These are phyloP conservation scores for Asbolus verrucosus DNA, from an alignment of 1,140 invertebrate genomes.

Conservation along the genomic window DNA sequence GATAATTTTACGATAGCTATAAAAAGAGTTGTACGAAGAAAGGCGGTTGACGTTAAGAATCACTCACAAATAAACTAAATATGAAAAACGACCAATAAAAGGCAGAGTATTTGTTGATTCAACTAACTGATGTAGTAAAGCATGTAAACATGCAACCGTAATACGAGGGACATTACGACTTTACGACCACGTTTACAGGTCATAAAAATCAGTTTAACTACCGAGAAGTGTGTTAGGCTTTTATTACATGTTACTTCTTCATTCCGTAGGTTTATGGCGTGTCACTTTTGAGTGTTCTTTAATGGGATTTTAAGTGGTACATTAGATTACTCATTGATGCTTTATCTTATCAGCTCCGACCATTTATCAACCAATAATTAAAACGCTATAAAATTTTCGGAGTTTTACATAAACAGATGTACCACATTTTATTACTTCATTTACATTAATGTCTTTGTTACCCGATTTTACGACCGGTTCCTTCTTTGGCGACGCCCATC, in stretches of 20 bases:
- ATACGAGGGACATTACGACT: constrained; percentile 62
- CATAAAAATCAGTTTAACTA: constrained; percentile 64
- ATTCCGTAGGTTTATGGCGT: constrained; percentile 50
- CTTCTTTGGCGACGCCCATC: constrained; percentile 16
- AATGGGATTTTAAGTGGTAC: constrained; percentile 55
- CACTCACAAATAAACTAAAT: constrained; percentile 31
- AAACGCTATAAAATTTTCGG: constrained; percentile 32
- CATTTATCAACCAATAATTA: constrained; percentile 31
- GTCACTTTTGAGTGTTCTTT: constrained; percentile 51
- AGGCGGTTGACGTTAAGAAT: background rate
- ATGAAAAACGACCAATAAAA: constrained; percentile 55
- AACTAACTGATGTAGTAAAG: constrained; percentile 53
- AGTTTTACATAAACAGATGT: constrained; percentile 32
- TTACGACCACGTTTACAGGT: constrained; percentile 62
- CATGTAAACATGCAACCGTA: constrained; percentile 61
- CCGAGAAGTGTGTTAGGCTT: constrained; percentile 53
- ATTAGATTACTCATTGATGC: constrained; percentile 48
- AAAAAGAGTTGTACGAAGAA: background rate
- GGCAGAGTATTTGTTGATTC: constrained; percentile 54
- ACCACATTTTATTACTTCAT: constrained; percentile 31
- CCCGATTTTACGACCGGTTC: constrained; percentile 22
- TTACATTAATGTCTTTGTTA: constrained; percentile 38
- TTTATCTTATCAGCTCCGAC: constrained; percentile 28
- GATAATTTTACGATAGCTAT: constrained; percentile 3
- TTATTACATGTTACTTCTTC: constrained; percentile 56